Percentiles rank a stretch among this genome's conserved stretches.
Conservation (phyloP, 2,797 vertebrate genomes). For the Macropodus opercularis region DNA sequence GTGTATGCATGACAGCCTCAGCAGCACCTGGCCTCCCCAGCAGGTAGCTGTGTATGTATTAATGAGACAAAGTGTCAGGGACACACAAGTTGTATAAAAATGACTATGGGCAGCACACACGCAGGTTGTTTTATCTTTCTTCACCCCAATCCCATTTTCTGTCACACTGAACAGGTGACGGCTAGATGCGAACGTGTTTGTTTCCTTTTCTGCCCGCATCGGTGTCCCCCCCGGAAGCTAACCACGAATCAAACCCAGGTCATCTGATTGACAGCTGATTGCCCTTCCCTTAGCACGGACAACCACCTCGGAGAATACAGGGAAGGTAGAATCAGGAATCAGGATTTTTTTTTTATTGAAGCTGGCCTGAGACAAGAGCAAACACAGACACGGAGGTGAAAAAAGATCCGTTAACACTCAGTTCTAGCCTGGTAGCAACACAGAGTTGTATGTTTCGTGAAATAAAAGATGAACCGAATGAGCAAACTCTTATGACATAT, state of each 20-base stretch:
- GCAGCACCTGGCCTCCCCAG: conserved; percentile 69
- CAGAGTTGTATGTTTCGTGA: conserved; percentile 27
- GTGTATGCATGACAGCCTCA: conserved; percentile 46
- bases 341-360: conserved; percentile 6
- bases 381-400: background rate
- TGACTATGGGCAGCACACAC: conserved; percentile 17
- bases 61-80: conserved; percentile 68
- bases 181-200: conserved; percentile 65
- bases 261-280: conserved; percentile 74
- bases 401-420: background rate
- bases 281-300: conserved; percentile 57
- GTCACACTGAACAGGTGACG: conserved; percentile 62
- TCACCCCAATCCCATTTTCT: conserved; percentile 69
- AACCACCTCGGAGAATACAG: conserved; percentile 63
- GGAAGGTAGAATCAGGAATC: conserved; percentile 17
- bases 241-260: conserved; percentile 57
- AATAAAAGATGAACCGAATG: conserved; percentile 55
- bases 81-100: conserved; percentile 46
- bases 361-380: background rate
- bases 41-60: conserved; percentile 67
- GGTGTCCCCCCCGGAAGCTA: conserved; percentile 48
- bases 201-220: conserved; percentile 55
- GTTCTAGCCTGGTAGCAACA: conserved; percentile 18
- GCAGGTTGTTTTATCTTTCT: too few species aligned
- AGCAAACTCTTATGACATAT: conserved; percentile 20